phyloP scores from a whole-genome alignment of 2,797 vertebrate species.

The Mus spretus region DNA sequence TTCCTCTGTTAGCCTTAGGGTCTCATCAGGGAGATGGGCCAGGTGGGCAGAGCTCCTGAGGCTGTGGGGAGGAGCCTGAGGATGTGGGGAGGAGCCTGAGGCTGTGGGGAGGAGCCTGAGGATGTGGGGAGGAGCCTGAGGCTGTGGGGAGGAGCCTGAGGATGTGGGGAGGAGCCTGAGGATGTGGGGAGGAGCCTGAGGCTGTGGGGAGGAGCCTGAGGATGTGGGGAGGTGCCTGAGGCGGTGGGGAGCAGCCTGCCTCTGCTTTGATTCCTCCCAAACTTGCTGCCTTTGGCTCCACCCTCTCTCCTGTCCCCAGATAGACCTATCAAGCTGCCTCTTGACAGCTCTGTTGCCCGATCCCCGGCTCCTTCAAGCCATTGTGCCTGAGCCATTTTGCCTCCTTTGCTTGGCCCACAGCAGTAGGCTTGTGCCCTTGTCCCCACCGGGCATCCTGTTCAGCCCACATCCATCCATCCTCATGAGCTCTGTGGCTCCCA shows the following conservation, averaged over 20 bases:
- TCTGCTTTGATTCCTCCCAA: neutral
- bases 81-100: no score
- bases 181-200: no score
- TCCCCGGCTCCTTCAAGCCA: neutral
- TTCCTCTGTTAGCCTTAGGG: neutral
- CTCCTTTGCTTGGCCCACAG: neutral
- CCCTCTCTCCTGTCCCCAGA: neutral
- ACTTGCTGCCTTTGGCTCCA: neutral
- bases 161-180: no score
- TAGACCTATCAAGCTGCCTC: neutral
- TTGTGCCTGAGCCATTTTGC: neutral
- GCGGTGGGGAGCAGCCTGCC: neutral
- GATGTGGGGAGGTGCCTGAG: neutral
- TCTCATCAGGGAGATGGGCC: neutral
- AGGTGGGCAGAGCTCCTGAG: neutral
- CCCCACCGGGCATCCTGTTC: neutral
- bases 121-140: neutral
- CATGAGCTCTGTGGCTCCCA: neutral
- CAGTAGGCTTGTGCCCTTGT: neutral
- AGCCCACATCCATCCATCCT: neutral
- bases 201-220: neutral
- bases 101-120: neutral
- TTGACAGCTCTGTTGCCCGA: neutral
- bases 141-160: neutral
- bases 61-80: neutral